Conservation (phyloP, 2,113 vertebrate species). For the Triplophysa rosa region DNA sequence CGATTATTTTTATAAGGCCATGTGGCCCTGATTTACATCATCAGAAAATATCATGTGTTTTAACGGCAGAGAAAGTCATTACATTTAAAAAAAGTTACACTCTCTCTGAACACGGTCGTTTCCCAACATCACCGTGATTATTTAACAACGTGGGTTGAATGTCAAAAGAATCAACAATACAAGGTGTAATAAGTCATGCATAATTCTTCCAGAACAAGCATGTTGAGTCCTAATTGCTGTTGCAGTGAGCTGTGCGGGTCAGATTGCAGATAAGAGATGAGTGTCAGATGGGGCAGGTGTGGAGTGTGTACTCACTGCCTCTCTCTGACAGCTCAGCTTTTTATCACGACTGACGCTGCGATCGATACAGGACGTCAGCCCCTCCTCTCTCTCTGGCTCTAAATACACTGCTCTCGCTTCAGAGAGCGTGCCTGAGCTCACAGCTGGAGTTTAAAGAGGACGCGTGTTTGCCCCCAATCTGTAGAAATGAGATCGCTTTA, state of each 20-base stretch:
- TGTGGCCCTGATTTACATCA: neutral
- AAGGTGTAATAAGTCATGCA: slow-evolving; percentile 11
- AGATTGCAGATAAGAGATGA: slow-evolving; percentile 33
- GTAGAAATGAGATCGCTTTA: neutral
- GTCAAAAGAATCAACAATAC: slow-evolving; percentile 14
- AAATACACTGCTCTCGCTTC: slow-evolving; percentile 29
- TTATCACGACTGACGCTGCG: slow-evolving; percentile 39
- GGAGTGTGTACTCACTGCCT: slow-evolving; percentile 43
- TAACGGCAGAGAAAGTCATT: too few species aligned
- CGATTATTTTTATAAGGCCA: neutral
- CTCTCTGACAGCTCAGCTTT: slow-evolving; percentile 34
- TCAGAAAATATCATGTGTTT: too few species aligned
- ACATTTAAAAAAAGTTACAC: neutral
- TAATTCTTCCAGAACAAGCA: slow-evolving; percentile 1
- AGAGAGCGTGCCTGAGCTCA: slow-evolving; percentile 15
- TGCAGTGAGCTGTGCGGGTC: slow-evolving; percentile 11
- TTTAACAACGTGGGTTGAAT: neutral
- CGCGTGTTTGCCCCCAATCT: neutral
- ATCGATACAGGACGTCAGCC: slow-evolving; percentile 47
- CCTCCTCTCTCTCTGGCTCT: slow-evolving; percentile 26
- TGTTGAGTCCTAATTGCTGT: slow-evolving; percentile 8
- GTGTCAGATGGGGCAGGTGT: slow-evolving; percentile 33
- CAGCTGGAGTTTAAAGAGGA: neutral
- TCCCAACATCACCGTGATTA: neutral
- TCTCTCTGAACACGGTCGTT: neutral